Percentiles rank a stretch among this genome's conserved stretches.
Conservation (phyloP, 2,888 invertebrate species). For the Notocelia uddmanniana region DNA sequence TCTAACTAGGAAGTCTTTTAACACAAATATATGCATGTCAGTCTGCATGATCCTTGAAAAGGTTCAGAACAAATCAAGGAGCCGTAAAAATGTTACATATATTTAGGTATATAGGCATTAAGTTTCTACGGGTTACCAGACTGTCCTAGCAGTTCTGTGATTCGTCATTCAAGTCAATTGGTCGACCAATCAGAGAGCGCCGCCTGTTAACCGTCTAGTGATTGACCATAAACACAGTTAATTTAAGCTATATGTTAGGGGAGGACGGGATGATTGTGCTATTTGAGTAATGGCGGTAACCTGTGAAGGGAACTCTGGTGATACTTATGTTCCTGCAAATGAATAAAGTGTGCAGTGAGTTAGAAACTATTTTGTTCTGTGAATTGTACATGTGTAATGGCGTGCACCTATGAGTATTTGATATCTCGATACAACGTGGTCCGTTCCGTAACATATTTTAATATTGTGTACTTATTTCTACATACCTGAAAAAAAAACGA, state of each 20-base stretch:
- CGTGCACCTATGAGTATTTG: slow-evolving; percentile 15
- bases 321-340: slow-evolving; percentile 4
- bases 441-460: not conserved
- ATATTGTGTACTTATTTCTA: slow-evolving; percentile 1
- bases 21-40: slow-evolving; percentile 40
- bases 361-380: slow-evolving; percentile 15
- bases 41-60: slow-evolving; percentile 35
- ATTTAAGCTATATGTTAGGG: slow-evolving; percentile 61
- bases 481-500: slow-evolving; percentile 33
- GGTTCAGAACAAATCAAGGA: slow-evolving; percentile 31
- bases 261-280: slow-evolving; percentile 76
- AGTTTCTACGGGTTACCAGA: slow-evolving; percentile 28
- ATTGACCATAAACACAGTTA: slow-evolving; percentile 35
- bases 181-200: slow-evolving; percentile 36
- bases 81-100: slow-evolving; percentile 34
- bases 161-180: slow-evolving; percentile 28
- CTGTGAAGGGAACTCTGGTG: slow-evolving; percentile 69
- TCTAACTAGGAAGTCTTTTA: slow-evolving; percentile 39
- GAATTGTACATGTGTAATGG: slow-evolving; percentile 38
- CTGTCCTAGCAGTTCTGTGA: slow-evolving; percentile 21
- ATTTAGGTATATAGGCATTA: slow-evolving; percentile 36
- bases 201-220: slow-evolving; percentile 22
- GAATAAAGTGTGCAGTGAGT: slow-evolving; percentile 20
- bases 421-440: not conserved
- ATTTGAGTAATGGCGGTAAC: slow-evolving; percentile 60